Evolutionary conservation across 2,113 vertebrate genomes (phyloP).

Genomic region (Lycocorax pyrrhopterus): DNA sequence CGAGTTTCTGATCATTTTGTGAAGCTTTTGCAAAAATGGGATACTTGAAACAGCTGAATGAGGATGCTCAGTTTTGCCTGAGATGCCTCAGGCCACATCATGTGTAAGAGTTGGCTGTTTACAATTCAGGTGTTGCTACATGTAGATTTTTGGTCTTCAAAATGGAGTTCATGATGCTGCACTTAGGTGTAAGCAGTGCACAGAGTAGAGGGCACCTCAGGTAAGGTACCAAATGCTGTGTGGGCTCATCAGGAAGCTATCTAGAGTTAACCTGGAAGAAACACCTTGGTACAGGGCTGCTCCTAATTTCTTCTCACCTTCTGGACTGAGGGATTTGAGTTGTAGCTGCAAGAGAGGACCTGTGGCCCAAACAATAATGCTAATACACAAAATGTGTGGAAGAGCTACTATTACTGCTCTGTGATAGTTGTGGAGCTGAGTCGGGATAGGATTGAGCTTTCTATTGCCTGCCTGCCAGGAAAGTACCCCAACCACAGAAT

Average conservation of each 20-base stretch:
- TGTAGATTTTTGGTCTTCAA: neutral
- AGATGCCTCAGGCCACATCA: neutral
- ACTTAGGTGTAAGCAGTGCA: fast-evolving
- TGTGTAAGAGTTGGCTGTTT: neutral
- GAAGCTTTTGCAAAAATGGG: neutral
- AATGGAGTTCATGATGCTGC: neutral
- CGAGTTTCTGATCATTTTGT: neutral
- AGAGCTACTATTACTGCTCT: neutral
- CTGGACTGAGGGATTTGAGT: neutral
- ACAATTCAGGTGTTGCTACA: neutral
- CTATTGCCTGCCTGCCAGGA: neutral
- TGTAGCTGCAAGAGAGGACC: neutral
- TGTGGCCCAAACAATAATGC: neutral
- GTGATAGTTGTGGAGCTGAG: neutral
- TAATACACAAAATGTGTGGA: fast-evolving
- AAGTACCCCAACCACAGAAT: neutral
- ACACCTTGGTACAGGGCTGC: neutral
- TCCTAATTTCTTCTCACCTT: neutral
- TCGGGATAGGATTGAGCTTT: neutral
- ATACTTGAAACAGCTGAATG: neutral
- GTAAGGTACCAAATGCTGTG: neutral
- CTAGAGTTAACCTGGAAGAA: neutral
- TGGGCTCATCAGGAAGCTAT: neutral
- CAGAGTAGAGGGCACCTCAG: neutral
- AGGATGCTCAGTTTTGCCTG: neutral